Conservation (phyloP, 2,113 vertebrate genomes). For the Ochotona curzoniae region DNA sequence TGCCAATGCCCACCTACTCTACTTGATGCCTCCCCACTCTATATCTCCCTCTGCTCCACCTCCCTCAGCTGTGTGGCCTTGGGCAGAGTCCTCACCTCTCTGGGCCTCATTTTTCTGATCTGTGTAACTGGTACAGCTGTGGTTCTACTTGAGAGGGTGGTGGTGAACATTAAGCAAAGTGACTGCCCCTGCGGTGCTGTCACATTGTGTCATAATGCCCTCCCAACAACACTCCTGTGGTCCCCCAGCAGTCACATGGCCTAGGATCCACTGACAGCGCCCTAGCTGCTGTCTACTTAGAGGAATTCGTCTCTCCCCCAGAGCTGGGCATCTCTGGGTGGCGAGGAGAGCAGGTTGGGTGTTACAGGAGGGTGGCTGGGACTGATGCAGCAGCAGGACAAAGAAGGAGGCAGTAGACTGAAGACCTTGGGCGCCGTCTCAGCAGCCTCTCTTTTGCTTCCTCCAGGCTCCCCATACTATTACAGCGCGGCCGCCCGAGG, state of each 20-base stretch:
- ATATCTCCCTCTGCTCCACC: no score
- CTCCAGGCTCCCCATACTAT: conserved; percentile 96
- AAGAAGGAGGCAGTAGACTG: neutral
- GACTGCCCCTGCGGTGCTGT: neutral
- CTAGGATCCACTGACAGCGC: neutral
- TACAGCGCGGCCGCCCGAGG: conserved; percentile 96
- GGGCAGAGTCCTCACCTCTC: neutral
- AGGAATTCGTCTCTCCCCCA: neutral
- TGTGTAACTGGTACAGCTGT: neutral
- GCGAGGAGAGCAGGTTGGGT: neutral
- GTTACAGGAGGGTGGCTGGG: neutral
- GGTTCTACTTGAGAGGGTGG: neutral
- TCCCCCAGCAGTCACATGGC: neutral
- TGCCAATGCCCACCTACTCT: neutral
- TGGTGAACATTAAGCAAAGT: neutral
- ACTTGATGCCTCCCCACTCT: neutral
- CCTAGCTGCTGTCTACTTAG: neutral
- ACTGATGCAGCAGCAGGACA: neutral
- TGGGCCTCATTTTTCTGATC: neutral
- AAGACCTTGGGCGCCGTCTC: neutral
- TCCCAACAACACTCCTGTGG: neutral
- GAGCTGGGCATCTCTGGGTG: no score
- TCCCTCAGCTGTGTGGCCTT: neutral
- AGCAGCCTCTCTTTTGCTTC: neutral
- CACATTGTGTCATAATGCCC: neutral